Evolutionary conservation across 2,113 vertebrate species (phyloP), one percentile per base, ranked within the genome.

Genomic region (Hydrochoerus hydrochaeris): DNA sequence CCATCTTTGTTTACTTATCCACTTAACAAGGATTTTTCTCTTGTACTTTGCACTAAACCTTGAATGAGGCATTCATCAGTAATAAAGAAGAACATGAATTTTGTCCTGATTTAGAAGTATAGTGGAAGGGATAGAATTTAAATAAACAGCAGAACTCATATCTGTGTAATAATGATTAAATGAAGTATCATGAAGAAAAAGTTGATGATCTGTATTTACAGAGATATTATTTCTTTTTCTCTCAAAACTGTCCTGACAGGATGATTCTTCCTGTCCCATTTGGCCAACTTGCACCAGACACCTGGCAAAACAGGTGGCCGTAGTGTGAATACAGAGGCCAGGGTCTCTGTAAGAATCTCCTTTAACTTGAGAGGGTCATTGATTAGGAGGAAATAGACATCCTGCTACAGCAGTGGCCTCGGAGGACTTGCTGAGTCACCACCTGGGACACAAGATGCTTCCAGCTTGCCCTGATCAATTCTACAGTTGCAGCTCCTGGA

Each of bases 51-150:
- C 19, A 44, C 6, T 67, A 78, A 77, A 60, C 28, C 22, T 67
- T 96, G 57, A 38, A 30, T 57, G 83, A 46, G 20, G 3, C 6
- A 57, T 78, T 93, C 44, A 24, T 8, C 35, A 65, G 4, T 38
- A n/a, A 71, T 49, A n/a, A 95, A 71, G 30, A 92, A 20, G 52
- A 82, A 30, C 14, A 75, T 2, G 22, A n/a, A 87, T 38, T 9
- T 6, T n/a, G 19, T 9, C 65, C 26, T 95, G 0, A 32, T 44
- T 93, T 67, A 46, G 57, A 69, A 41, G 41, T 62, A 35, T 14
- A n/a, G 38, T 81, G 73, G 46, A 92, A 94, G 57, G 67, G 35
- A 81, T 35, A 89, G 52, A 49, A 41, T 94, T 88, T 92, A 83
- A 41, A n/a, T 44, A 60, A 71, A 63, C 71, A 69, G 12, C 46